These are phyloP conservation scores for Byasa hedistus DNA, from an alignment of 2,888 invertebrate genomes.

Conservation along the genomic window DNA sequence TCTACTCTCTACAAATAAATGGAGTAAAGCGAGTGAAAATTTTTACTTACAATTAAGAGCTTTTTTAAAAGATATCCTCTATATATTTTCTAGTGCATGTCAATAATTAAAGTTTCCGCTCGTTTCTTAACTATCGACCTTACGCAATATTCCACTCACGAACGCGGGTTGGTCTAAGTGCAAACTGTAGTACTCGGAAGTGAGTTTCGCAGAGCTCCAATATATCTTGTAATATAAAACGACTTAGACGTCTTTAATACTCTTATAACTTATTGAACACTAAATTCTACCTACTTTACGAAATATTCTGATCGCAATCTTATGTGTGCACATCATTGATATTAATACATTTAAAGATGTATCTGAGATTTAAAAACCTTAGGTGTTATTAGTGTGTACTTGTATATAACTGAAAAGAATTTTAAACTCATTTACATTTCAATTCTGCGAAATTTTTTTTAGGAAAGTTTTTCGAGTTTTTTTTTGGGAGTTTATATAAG, in stretches of 20 bases:
- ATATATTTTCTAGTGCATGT: neutral
- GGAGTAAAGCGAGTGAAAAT: too few species aligned
- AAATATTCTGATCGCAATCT: too few species aligned
- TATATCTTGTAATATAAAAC: conserved; percentile 23
- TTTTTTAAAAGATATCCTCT: neutral
- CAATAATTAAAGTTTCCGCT: neutral
- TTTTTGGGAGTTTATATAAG: too few species aligned
- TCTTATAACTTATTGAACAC: neutral
- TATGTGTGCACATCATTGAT: too few species aligned
- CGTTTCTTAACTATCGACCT: conserved; percentile 33
- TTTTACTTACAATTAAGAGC: neutral
- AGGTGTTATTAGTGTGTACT: too few species aligned
- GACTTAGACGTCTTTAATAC: neutral
- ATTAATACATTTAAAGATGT: neutral
- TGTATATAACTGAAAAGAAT: too few species aligned
- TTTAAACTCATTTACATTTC: too few species aligned
- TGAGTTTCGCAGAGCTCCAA: conserved; percentile 44
- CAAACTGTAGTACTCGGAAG: conserved; percentile 51
- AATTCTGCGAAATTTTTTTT: too few species aligned
- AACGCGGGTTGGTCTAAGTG: conserved; percentile 47
- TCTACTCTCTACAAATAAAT: too few species aligned
- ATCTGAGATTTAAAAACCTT: too few species aligned
- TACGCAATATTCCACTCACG: conserved; percentile 9
- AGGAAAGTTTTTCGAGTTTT: too few species aligned
- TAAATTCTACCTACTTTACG: neutral